Evolutionary conservation across 2,113 vertebrate genomes (phyloP).

Genomic region (Myotis brandtii): DNA sequence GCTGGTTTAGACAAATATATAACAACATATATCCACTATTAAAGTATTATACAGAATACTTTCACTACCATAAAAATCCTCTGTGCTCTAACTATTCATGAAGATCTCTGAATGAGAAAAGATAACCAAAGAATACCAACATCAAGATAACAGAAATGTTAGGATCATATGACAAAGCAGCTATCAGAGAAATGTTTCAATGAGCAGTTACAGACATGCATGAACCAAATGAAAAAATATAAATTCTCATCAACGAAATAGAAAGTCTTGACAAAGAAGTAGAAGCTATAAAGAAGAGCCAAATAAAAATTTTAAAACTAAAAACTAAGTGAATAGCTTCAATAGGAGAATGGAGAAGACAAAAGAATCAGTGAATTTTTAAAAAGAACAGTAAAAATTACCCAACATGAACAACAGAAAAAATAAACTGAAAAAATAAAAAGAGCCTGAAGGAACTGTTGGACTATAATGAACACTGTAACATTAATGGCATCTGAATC

Average conservation of each 20-base stretch:
- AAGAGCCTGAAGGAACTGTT: not conserved
- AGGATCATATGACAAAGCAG: not conserved
- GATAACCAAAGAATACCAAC: not conserved
- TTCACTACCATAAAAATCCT: not conserved
- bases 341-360: not conserved
- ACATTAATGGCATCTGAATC: not conserved
- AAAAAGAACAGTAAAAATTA: conserved; percentile 20
- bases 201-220: not conserved
- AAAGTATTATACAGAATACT: not conserved
- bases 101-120: conserved; percentile 42
- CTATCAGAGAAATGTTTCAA: conserved; percentile 10
- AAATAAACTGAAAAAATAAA: conserved; percentile 21
- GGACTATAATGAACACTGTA: not conserved
- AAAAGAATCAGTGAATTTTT: conserved; percentile 30
- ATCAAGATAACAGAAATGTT: conserved; percentile 39
- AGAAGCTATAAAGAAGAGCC: conserved; percentile 8
- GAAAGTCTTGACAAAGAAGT: conserved; percentile 10
- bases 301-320: conserved; percentile 19
- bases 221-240: conserved; percentile 37
- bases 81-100: not conserved
- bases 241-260: conserved; percentile 20
- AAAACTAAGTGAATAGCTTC: not conserved
- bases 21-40: not conserved
- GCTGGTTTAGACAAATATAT: not conserved
- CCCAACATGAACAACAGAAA: not conserved